Percentiles rank a stretch among this genome's conserved stretches.
phyloP scores from a whole-genome alignment of 2,113 vertebrate genomes.

The human (Homo sapiens) region GRCh38 chr5:14751001-14751500 shows the following conservation, averaged over 20 bases:
- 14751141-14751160: conserved; percentile 96
- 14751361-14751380: rapidly evolving
- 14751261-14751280: not conserved
- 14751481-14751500: not conserved
- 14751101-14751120: conserved; percentile 96
- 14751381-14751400: rapidly evolving
- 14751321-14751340: rapidly evolving
- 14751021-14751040: rapidly evolving
- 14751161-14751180: conserved; percentile 97
- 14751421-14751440: rapidly evolving
- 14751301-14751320: rapidly evolving
- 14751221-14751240: conserved; percentile 97
- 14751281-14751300: rapidly evolving
- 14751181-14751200: conserved; percentile 96
- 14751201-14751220: conserved; percentile 97
- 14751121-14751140: conserved; percentile 95
- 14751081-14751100: conserved; percentile 93
- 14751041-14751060: too few relatives aligned
- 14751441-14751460: rapidly evolving
- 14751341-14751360: rapidly evolving
- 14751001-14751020: not conserved
- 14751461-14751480: not conserved
- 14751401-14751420: rapidly evolving
- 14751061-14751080: conserved; percentile 92
- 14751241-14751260: conserved; percentile 62